Conservation (phyloP, 2,888 invertebrate species). For the Lasius platythorax region DNA sequence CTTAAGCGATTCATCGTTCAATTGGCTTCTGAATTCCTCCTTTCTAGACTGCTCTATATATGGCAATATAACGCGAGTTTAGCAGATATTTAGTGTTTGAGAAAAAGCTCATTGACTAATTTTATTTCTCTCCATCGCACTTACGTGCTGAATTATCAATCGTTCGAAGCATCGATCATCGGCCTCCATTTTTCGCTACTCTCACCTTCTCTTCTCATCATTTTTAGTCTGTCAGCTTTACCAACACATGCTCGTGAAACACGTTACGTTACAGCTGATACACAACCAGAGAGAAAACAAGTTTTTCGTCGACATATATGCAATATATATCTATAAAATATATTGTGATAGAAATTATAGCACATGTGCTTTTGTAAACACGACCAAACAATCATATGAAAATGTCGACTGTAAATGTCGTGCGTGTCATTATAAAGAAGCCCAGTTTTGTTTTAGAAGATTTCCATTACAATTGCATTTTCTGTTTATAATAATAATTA, state of each 20-base stretch:
- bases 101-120: constrained; percentile 41
- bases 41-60: background rate
- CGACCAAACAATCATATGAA: constrained; percentile 4
- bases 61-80: background rate
- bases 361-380: constrained; percentile 43
- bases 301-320: constrained; percentile 58
- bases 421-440: background rate
- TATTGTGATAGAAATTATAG: background rate
- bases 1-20: constrained; percentile 11
- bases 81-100: constrained; percentile 56
- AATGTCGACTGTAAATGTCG: constrained; percentile 25
- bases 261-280: constrained; percentile 38
- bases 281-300: constrained; percentile 49
- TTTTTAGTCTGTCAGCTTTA: constrained; percentile 64
- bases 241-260: constrained; percentile 51
- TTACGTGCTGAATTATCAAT: constrained; percentile 52
- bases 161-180: constrained; percentile 64
- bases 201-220: constrained; percentile 63
- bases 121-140: constrained; percentile 60
- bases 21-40: constrained; percentile 27
- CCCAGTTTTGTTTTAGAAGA: background rate
- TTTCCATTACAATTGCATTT: background rate
- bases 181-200: constrained; percentile 50
- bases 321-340: constrained; percentile 3
- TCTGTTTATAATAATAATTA: background rate